phyloP scores from a whole-genome alignment of 2,113 vertebrate genomes.

The Phaethornis superciliosus region DNA sequence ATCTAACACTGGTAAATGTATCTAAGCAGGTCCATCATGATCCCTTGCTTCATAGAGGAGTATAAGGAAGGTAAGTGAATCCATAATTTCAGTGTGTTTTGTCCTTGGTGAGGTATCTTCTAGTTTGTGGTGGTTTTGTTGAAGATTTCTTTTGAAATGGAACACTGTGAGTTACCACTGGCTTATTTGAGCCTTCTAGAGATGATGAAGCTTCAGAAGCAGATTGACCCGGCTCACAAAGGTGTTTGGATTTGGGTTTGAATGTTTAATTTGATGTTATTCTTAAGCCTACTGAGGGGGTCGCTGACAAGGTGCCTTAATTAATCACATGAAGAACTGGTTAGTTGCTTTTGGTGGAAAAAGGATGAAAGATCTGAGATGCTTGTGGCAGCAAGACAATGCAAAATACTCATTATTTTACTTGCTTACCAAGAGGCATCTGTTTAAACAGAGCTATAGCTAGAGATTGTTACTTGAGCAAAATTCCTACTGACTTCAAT shows the following conservation, averaged over 20 bases:
- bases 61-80: background rate
- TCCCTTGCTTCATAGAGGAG: background rate
- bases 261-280: conserved; percentile 28
- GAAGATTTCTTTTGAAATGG: background rate
- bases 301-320: background rate
- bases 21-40: background rate
- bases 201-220: background rate
- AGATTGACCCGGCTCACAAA: background rate
- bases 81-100: too few relatives aligned
- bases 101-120: background rate
- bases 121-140: background rate
- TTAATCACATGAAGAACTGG: conserved; percentile 24
- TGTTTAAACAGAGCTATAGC: background rate
- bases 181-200: background rate
- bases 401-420: conserved; percentile 53
- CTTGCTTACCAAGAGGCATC: conserved; percentile 48
- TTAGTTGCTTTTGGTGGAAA: conserved; percentile 3
- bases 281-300: background rate
- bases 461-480: conserved; percentile 36
- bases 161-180: background rate
- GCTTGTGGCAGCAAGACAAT: conserved; percentile 26
- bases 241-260: background rate
- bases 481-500: conserved; percentile 66
- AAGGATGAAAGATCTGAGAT: conserved; percentile 34
- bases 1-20: background rate